phyloP scores from a whole-genome alignment of 2,888 invertebrate genomes.

The Ornithoptera alexandrae region DNA sequence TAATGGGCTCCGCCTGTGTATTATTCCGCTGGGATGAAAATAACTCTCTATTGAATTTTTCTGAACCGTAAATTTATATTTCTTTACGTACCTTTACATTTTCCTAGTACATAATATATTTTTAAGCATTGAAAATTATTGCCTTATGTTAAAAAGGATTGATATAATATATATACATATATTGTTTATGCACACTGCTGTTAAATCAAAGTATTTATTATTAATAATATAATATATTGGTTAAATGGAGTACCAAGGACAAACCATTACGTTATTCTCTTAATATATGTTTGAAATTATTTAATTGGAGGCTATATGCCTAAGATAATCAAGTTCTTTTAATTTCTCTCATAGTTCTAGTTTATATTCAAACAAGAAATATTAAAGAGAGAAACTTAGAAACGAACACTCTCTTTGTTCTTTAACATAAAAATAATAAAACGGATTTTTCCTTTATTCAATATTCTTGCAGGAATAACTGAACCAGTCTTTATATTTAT shows the following conservation, averaged over 20 bases:
- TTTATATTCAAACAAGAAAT: background rate
- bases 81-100: background rate
- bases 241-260: too few relatives aligned
- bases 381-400: background rate
- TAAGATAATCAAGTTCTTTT: too few relatives aligned
- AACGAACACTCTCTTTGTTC: background rate
- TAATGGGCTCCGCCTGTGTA: slow-evolving; percentile 19
- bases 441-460: slow-evolving; percentile 12
- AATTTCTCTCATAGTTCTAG: too few relatives aligned
- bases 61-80: slow-evolving; percentile 9
- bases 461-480: slow-evolving; percentile 33
- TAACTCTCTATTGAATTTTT: slow-evolving; percentile 25
- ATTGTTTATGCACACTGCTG: background rate
- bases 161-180: background rate
- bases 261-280: too few relatives aligned
- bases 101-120: background rate
- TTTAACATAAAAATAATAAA: slow-evolving; percentile 1
- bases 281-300: too few relatives aligned
- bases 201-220: too few relatives aligned
- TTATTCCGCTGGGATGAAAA: slow-evolving; percentile 19
- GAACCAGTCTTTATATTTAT: slow-evolving; percentile 57
- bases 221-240: too few relatives aligned
- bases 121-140: background rate
- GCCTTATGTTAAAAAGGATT: background rate
- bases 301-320: too few relatives aligned